Percentiles rank a stretch among this genome's conserved stretches.
These are phyloP conservation scores for Pseudachorutes palmiensis DNA, from an alignment of 1,140 invertebrate genomes.

Conservation along the genomic window DNA sequence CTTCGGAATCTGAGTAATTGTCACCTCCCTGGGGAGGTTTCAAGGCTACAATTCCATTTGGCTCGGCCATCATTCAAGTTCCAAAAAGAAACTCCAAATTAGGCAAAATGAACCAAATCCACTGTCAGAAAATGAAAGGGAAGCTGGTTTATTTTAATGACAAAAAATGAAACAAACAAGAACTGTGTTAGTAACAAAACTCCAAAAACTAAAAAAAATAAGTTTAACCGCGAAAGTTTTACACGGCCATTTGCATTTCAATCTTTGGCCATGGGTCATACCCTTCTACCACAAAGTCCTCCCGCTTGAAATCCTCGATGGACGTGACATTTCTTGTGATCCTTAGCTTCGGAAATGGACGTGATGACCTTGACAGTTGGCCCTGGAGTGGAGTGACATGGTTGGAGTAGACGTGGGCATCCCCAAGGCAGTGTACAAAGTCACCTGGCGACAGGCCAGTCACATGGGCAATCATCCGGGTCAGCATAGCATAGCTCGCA, in stretches of 20 bases:
- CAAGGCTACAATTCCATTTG: neutral
- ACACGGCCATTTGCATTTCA: constrained; percentile 94
- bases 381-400: constrained; percentile 77
- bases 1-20: neutral
- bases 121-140: neutral
- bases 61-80: no score
- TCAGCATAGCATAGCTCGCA: constrained; percentile 90
- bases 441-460: constrained; percentile 86
- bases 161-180: no score
- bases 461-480: constrained; percentile 92
- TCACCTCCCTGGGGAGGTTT: neutral
- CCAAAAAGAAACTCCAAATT: no score
- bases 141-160: no score
- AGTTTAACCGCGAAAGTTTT: constrained; percentile 41
- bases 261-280: constrained; percentile 90
- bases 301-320: constrained; percentile 83
- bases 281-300: constrained; percentile 78
- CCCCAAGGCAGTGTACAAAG: constrained; percentile 92
- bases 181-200: neutral
- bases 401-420: constrained; percentile 92
- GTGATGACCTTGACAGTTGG: constrained; percentile 72
- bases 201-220: neutral
- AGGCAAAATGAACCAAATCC: no score
- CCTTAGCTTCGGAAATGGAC: constrained; percentile 71
- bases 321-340: constrained; percentile 59